These are phyloP conservation scores for Lophotriccus pileatus DNA, from an alignment of 2,797 vertebrate genomes.

Conservation along the genomic window DNA sequence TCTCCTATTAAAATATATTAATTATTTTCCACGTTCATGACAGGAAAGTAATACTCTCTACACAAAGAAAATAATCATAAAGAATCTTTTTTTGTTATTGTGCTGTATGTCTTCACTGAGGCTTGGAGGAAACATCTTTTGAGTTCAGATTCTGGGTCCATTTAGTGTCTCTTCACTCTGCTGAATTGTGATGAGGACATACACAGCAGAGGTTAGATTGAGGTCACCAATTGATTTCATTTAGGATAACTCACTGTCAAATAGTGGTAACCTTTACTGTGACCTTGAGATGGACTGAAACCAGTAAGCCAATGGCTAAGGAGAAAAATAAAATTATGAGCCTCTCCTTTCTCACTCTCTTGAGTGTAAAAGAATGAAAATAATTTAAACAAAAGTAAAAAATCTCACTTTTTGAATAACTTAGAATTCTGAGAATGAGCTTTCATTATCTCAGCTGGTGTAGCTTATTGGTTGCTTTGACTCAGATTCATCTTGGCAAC, in stretches of 20 bases:
- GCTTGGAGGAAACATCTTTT: neutral
- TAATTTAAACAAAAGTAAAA: neutral
- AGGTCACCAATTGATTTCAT: slow-evolving; percentile 11
- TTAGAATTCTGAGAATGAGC: neutral
- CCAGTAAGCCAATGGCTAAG: neutral
- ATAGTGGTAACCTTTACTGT: neutral
- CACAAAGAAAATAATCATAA: neutral
- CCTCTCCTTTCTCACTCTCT: neutral
- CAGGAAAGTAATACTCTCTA: neutral
- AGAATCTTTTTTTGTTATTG: neutral
- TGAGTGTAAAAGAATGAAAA: neutral
- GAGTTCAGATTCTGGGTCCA: neutral
- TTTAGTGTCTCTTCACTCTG: neutral
- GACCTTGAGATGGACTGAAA: slow-evolving; percentile 5
- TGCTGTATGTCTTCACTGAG: neutral
- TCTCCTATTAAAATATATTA: neutral
- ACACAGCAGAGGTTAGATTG: neutral
- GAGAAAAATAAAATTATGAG: neutral
- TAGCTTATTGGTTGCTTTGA: neutral
- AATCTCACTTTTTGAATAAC: neutral
- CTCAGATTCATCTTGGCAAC: neutral
- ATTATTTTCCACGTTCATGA: neutral
- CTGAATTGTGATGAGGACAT: neutral
- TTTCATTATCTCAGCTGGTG: neutral
- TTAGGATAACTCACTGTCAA: slow-evolving; percentile 22